Conservation (phyloP, 1,140 invertebrate genomes). For the Periplaneta americana region DNA sequence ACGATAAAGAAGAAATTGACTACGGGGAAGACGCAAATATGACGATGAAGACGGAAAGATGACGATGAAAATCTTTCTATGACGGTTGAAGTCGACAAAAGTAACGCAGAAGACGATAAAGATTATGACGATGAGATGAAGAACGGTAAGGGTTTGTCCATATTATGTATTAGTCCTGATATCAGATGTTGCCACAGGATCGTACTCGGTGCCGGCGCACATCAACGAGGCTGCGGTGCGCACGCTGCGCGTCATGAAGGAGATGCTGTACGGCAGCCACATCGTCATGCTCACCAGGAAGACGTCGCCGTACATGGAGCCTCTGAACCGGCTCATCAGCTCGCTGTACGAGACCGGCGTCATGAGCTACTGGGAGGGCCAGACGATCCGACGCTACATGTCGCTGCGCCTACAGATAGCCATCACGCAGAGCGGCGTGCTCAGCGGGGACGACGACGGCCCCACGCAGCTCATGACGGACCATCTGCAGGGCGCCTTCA, state of each 20-base stretch:
- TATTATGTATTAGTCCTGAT: neutral
- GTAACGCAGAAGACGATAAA: too few relatives aligned
- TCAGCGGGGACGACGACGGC: neutral
- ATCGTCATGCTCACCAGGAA: neutral
- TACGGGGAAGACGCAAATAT: too few relatives aligned
- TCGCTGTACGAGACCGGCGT: constrained; percentile 1
- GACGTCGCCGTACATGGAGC: neutral
- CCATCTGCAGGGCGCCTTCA: neutral
- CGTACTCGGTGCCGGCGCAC: neutral
- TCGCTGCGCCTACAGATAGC: neutral
- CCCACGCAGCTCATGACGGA: neutral
- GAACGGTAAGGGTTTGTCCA: neutral
- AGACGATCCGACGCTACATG: neutral
- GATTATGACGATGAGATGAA: neutral
- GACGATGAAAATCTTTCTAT: neutral
- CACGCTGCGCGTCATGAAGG: neutral
- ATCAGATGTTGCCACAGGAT: neutral
- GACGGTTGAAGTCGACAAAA: too few relatives aligned
- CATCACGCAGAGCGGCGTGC: neutral
- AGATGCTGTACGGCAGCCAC: neutral
- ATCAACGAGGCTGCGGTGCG: neutral
- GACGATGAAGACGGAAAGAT: neutral
- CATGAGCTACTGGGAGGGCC: neutral
- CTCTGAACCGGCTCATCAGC: neutral
- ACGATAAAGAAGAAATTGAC: too few relatives aligned